Evolutionary conservation across 2,797 vertebrate genomes (phyloP), one percentile per base, ranked within the genome.

Genomic region (Sciaenops ocellatus): DNA sequence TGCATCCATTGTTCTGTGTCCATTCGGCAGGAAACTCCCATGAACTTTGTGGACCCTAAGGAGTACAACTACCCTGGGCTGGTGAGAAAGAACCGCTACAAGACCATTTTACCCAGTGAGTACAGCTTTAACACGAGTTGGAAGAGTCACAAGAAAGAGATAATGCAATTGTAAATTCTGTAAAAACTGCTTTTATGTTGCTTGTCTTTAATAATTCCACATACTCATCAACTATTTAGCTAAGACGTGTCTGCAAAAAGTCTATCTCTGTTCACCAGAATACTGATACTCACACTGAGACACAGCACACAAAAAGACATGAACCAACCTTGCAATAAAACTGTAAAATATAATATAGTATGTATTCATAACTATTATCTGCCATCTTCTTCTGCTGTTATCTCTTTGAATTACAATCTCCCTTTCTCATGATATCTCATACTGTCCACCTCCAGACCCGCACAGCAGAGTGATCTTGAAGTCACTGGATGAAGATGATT

Each of bases 1-100:
- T 70, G 62, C 56, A 51, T 64, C 30, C 66, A 73, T 79, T 88
- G 78, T 89, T 87, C 65, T 89, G 56, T 92, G 80, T 73, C 71
- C 59, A 78, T 81, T 38, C 90, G 84, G 76, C 93, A 99, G 98
- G 98, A 99, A 95, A 98, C 98, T 88, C 98, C 97, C 82, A 99
- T 99, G 98, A 99, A 99, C 89, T 99, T 99, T 90, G 97, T 99
- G 91, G 98, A 99, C 93, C 98, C 98, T 1, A 99, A 99, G 90
- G 98, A 99, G 83, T 99, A 99, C 68, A 97, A 96, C 93, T 97
- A 99, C 89, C 98, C 98, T 46, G 98, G 98, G 71, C 95, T 99
- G 87, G 98, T 99, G 88, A 96, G 98, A 93, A 99, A 99, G 94
- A 99, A 99, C 92, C 97, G 98, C 85, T 99, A 99, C 94, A 99